A percentile compares a stretch with the other conserved stretches of the same genome.
These are phyloP conservation scores for Dryomyza anilis DNA, from an alignment of 2,888 invertebrate species.

Conservation along the genomic window DNA sequence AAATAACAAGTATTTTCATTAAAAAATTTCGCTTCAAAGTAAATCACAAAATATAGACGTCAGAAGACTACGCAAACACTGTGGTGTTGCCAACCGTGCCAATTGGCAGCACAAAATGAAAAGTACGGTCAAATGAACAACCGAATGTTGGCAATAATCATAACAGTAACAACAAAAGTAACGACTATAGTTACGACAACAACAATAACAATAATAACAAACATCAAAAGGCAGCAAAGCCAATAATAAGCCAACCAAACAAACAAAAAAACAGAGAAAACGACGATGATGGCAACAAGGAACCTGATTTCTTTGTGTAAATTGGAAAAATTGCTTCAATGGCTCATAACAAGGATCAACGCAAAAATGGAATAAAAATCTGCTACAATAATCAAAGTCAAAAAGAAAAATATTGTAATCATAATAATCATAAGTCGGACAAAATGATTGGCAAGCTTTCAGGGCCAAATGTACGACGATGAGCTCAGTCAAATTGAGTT, in stretches of 20 bases:
- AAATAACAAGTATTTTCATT: too few species aligned
- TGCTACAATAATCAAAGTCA: background rate
- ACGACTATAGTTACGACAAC: background rate
- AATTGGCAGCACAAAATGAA: too few species aligned
- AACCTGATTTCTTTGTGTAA: too few species aligned
- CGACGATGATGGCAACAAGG: background rate
- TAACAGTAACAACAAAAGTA: conserved; percentile 12
- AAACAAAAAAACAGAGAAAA: background rate
- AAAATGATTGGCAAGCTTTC: conserved; percentile 1
- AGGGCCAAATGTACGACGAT: too few species aligned
- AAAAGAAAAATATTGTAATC: background rate
- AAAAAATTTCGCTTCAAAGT: too few species aligned
- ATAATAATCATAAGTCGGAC: conserved; percentile 1
- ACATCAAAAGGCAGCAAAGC: background rate
- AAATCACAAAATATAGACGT: too few species aligned
- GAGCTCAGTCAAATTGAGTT: too few species aligned
- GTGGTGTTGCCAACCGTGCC: too few species aligned
- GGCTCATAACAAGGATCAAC: conserved; percentile 16
- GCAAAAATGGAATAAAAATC: background rate
- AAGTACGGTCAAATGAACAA: background rate
- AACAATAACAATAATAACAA: background rate
- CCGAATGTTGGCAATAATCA: background rate
- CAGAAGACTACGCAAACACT: too few species aligned
- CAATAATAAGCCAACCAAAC: background rate
- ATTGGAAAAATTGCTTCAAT: too few species aligned